Evolutionary conservation across 2,888 invertebrate genomes (phyloP).

Genomic region (Meiosimyza decipiens): DNA sequence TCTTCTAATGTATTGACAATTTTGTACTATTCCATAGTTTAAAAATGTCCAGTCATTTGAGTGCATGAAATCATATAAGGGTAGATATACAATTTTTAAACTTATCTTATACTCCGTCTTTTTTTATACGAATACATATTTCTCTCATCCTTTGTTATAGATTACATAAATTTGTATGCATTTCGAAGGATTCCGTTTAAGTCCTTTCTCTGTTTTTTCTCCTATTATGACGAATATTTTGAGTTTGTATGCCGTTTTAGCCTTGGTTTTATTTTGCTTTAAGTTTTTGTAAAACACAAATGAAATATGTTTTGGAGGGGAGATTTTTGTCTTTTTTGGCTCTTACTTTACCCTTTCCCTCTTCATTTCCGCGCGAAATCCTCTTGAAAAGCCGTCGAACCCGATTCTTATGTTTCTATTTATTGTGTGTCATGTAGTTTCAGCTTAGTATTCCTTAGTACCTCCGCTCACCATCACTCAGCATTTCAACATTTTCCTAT

Average conservation of each 20-base stretch:
- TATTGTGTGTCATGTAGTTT: constrained; percentile 36
- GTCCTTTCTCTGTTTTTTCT: constrained; percentile 33
- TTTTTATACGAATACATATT: neutral
- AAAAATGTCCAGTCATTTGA: too few species aligned
- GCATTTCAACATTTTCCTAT: neutral
- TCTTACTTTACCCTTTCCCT: constrained; percentile 45
- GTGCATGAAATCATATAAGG: neutral
- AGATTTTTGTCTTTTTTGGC: constrained; percentile 45
- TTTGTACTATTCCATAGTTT: too few species aligned
- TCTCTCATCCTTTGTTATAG: neutral
- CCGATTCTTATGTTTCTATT: constrained; percentile 46
- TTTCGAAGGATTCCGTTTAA: constrained; percentile 33
- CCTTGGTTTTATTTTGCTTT: constrained; percentile 42
- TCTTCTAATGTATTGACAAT: too few species aligned
- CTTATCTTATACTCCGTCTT: constrained; percentile 22
- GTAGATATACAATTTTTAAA: constrained; percentile 19
- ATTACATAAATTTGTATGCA: constrained; percentile 23
- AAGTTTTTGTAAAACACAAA: constrained; percentile 40
- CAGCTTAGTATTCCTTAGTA: constrained; percentile 13
- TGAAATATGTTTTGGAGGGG: constrained; percentile 43
- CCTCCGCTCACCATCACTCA: neutral
- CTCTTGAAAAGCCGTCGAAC: constrained; percentile 57
- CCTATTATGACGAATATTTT: constrained; percentile 25
- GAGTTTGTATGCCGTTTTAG: constrained; percentile 28
- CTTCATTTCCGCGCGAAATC: constrained; percentile 43